Conservation (phyloP, 2,888 invertebrate genomes). For the Linnaemya vulpina region DNA sequence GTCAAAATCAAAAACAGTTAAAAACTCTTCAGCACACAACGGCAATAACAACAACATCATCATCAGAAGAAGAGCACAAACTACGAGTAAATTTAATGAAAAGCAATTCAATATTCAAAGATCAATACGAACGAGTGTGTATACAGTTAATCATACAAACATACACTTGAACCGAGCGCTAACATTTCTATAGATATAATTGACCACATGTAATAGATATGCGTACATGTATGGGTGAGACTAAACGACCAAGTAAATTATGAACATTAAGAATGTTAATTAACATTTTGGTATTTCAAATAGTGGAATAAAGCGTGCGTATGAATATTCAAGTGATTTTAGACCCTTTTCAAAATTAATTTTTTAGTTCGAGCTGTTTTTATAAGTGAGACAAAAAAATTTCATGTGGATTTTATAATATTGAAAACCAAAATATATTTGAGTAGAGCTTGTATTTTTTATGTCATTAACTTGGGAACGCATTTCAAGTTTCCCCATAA, state of each 20-base stretch:
- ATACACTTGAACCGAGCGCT: background rate
- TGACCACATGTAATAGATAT: background rate
- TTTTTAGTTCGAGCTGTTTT: background rate
- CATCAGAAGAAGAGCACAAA: constrained; percentile 6
- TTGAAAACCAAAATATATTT: too few relatives aligned
- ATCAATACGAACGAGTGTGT: constrained; percentile 1
- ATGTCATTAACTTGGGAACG: too few relatives aligned
- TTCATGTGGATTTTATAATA: too few relatives aligned
- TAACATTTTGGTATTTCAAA: background rate
- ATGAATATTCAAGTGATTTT: background rate
- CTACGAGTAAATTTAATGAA: constrained; percentile 6
- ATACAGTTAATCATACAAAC: background rate
- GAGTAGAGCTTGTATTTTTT: too few relatives aligned
- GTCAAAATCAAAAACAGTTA: constrained; percentile 70
- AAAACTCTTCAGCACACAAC: constrained; percentile 47
- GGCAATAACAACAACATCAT: constrained; percentile 6
- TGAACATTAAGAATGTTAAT: background rate
- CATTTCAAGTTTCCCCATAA: too few relatives aligned
- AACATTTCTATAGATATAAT: background rate
- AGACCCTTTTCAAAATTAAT: background rate
- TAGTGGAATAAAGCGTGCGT: background rate
- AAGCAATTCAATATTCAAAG: constrained; percentile 12
- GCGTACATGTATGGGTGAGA: background rate
- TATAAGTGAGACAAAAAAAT: too few relatives aligned
- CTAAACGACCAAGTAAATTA: background rate